These are phyloP conservation scores for Euphydryas editha DNA, from an alignment of 2,888 invertebrate species.

Conservation along the genomic window DNA sequence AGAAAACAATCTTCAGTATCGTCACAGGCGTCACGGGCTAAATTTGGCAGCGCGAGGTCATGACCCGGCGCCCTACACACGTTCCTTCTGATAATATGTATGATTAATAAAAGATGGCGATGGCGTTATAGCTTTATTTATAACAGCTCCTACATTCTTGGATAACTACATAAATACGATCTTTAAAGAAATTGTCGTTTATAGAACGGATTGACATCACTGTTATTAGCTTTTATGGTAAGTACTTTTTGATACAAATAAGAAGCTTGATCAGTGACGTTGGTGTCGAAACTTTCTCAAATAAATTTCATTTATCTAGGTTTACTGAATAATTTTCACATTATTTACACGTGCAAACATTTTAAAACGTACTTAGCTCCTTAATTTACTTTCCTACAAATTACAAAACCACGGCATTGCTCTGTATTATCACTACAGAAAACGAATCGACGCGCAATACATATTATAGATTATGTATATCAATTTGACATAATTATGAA, in stretches of 20 bases:
- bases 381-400: too few species aligned
- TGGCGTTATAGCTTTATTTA: background rate
- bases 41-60: slow-evolving; percentile 74
- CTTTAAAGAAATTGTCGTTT: background rate
- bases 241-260: too few species aligned
- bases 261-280: too few species aligned
- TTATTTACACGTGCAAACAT: too few species aligned
- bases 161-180: background rate
- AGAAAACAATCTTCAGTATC: slow-evolving; percentile 42
- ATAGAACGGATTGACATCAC: too few species aligned
- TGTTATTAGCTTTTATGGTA: too few species aligned
- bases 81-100: slow-evolving; percentile 32
- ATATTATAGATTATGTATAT: too few species aligned
- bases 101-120: slow-evolving; percentile 19
- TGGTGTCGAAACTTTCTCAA: too few species aligned
- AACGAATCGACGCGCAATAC: background rate
- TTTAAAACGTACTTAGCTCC: too few species aligned
- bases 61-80: slow-evolving; percentile 68
- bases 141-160: background rate
- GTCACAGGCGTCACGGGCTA: slow-evolving; percentile 65
- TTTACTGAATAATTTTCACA: too few species aligned
- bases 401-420: background rate
- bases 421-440: slow-evolving; percentile 12
- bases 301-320: too few species aligned
- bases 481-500: too few species aligned